Evolutionary conservation across 2,888 invertebrate genomes (phyloP), one percentile per base, ranked within the genome.

Genomic region (Drosophila mimetica): DNA sequence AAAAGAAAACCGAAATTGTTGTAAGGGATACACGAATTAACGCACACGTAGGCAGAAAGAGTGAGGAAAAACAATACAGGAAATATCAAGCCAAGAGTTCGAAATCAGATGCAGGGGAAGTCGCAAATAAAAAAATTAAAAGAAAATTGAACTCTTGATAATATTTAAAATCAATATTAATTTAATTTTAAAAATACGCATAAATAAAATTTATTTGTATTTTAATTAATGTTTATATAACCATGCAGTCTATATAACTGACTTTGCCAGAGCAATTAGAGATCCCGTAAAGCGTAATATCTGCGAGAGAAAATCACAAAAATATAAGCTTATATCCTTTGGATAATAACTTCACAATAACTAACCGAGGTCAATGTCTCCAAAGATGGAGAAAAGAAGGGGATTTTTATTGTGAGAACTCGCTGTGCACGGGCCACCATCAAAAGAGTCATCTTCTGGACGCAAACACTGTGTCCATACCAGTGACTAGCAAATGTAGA

Each of bases 331-430:
- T 28, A 9, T 25, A 32, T n/a, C 5, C 2, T 4, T 11, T 8
- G 1, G 8, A 25, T 8, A 22, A 30, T 5, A 4, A 1, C 6
- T 1, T 1, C 1, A 8, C 0, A 13, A 4, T 16, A 2, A 8
- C 4, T 13, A 0, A 90, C 90, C 69, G 89, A 80, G 0, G 88
- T 77, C 1, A 90, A 58, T 0, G 81, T 78, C 52, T 81, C 79
- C 25, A 90, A 59, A 0, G 90, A 86, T 2, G 90, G 90, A 1
- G 87, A 71, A 60, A 90, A 90, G 65, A 90, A 90, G 11, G 90
- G 90, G 34, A 90, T 76, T 47, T 77, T 80, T 4, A 90, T 69
- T 0, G 72, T 25, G 5, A 89, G 70, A 7, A 79, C 66, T 1
- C 77, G 64, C 11, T 90, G 90, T n/a, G 89, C 75, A 9, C 90